Conservation (phyloP, 1,140 invertebrate species). For the Coelopa frigida region DNA sequence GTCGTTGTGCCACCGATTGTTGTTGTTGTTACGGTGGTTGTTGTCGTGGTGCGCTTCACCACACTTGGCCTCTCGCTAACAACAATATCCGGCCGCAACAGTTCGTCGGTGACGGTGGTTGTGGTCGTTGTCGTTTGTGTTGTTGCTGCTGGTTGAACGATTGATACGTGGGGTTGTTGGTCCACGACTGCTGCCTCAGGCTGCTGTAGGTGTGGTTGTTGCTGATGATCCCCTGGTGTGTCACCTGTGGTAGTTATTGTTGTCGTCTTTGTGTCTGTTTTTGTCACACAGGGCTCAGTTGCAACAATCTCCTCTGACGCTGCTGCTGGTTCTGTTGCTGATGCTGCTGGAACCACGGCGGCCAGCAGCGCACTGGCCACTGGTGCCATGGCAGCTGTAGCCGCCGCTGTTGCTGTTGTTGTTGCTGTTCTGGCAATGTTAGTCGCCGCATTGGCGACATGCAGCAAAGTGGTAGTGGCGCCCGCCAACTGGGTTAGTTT, state of each 20-base stretch:
- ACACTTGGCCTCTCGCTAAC: slow-evolving; percentile 13
- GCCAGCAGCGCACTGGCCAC: slow-evolving; percentile 27
- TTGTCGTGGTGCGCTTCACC: slow-evolving; percentile 26
- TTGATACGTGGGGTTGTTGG: too few relatives aligned
- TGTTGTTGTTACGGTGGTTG: slow-evolving; percentile 22
- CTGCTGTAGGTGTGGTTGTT: not conserved
- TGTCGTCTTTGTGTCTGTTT: not conserved
- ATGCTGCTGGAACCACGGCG: slow-evolving; percentile 22
- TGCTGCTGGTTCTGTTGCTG: slow-evolving; percentile 20
- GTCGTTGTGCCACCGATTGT: slow-evolving; percentile 17
- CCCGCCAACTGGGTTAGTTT: slow-evolving; percentile 42
- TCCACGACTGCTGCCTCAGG: too few relatives aligned
- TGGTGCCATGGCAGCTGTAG: slow-evolving; percentile 25
- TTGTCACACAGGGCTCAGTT: too few relatives aligned
- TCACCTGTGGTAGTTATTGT: slow-evolving; percentile 8
- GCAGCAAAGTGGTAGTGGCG: slow-evolving; percentile 38
- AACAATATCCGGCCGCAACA: slow-evolving; percentile 7
- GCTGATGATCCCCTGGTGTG: too few relatives aligned
- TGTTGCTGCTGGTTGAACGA: slow-evolving; percentile 12
- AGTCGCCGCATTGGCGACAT: slow-evolving; percentile 32
- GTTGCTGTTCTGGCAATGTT: slow-evolving; percentile 31
- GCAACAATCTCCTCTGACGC: too few relatives aligned
- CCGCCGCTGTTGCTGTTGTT: slow-evolving; percentile 29
- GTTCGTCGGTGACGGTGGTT: slow-evolving; percentile 14
- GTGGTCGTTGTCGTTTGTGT: slow-evolving; percentile 16